Conservation (phyloP, 2,113 vertebrate species). For the Vicugna pacos region DNA sequence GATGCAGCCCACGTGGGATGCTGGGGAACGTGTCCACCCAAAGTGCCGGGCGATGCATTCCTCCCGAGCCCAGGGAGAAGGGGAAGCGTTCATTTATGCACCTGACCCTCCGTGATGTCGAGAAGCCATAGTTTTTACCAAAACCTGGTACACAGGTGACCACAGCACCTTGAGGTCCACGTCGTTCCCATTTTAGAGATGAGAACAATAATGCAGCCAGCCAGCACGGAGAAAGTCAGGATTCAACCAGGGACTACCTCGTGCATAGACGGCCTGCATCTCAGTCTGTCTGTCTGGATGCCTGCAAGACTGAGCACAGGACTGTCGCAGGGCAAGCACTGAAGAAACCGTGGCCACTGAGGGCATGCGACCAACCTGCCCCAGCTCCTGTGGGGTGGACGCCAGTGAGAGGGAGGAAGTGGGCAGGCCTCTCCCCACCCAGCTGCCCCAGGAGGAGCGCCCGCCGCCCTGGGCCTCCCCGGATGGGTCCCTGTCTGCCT, state of each 20-base stretch:
- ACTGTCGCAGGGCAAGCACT: accelerated
- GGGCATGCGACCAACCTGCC: too few relatives aligned
- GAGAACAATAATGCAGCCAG: neutral
- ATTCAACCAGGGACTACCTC: neutral
- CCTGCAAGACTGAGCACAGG: neutral
- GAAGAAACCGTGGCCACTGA: neutral
- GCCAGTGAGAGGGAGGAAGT: too few relatives aligned
- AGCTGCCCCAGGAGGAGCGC: accelerated
- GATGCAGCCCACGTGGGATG: too few relatives aligned
- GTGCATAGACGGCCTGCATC: accelerated
- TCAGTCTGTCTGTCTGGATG: neutral
- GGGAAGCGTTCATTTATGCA: accelerated
- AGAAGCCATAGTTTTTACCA: neutral
- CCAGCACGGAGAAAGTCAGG: too few relatives aligned
- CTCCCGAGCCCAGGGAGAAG: too few relatives aligned
- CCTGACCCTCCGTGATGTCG: too few relatives aligned
- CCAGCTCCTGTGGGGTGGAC: too few relatives aligned
- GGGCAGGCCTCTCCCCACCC: neutral
- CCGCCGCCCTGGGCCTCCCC: accelerated
- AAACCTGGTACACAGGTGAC: neutral
- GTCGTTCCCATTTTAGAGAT: neutral
- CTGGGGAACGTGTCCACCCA: too few relatives aligned
- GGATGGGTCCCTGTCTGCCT: neutral
- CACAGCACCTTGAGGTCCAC: neutral
- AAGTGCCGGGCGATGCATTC: too few relatives aligned